phyloP scores from a whole-genome alignment of 1,140 invertebrate genomes.

The Drosophila murphyi region DNA sequence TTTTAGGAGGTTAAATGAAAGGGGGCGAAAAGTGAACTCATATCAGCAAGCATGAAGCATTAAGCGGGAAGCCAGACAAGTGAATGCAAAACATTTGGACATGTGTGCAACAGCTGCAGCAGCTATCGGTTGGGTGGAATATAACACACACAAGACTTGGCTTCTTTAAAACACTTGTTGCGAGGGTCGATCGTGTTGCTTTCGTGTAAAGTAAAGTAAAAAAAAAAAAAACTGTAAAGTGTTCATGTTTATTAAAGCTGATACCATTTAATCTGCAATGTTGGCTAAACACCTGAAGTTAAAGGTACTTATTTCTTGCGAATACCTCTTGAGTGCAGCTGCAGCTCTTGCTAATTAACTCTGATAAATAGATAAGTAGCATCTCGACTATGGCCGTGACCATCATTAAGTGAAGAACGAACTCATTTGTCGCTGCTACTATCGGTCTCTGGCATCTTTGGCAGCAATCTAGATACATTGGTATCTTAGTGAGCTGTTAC shows the following conservation, averaged over 20 bases:
- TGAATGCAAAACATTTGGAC: slow-evolving; percentile 49
- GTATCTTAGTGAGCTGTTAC: slow-evolving; percentile 8
- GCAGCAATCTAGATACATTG: slow-evolving; percentile 21
- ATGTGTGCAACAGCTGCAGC: slow-evolving; percentile 66
- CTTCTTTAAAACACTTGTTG: slow-evolving; percentile 18
- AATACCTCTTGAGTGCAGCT: too few species aligned
- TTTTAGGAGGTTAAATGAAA: slow-evolving; percentile 17
- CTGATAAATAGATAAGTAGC: not conserved
- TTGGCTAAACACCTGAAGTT: too few species aligned
- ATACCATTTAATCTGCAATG: too few species aligned
- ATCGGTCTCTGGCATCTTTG: slow-evolving; percentile 9
- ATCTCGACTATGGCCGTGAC: slow-evolving; percentile 18
- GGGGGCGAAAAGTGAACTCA: slow-evolving; percentile 3
- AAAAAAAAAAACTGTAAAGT: too few species aligned
- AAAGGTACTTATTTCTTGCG: too few species aligned
- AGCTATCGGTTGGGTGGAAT: slow-evolving; percentile 2
- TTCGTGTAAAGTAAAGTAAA: too few species aligned
- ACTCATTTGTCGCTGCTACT: slow-evolving; percentile 31
- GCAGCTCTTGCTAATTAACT: not conserved
- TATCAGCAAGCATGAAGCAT: slow-evolving; percentile 27
- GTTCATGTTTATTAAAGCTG: too few species aligned
- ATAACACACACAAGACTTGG: slow-evolving; percentile 16
- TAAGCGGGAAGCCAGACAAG: slow-evolving; percentile 30
- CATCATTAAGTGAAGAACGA: slow-evolving; percentile 6
- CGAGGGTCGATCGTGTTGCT: slow-evolving; percentile 11